phyloP scores from a whole-genome alignment of 2,113 vertebrate species.

The Brachyhypopomus occidentalis region DNA sequence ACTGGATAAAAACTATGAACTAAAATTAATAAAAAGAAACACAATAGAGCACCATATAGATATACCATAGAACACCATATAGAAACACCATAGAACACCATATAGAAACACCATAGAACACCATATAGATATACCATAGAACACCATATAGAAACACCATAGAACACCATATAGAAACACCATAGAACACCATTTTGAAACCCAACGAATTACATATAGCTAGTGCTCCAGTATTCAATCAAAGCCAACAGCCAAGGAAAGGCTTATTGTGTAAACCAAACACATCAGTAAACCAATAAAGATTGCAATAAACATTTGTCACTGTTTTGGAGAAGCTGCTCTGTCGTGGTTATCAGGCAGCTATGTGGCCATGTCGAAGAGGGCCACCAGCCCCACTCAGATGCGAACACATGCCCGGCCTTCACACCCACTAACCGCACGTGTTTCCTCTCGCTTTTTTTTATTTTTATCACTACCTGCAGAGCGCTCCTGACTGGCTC shows the following conservation, averaged over 20 bases:
- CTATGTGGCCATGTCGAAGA: background rate
- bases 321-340: background rate
- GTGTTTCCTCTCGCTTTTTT: conserved; percentile 1
- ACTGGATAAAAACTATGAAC: background rate
- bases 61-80: no score
- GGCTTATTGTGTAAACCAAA: background rate
- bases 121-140: no score
- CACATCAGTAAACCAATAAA: background rate
- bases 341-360: background rate
- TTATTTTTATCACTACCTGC: conserved; percentile 5
- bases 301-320: background rate
- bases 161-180: no score
- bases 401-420: background rate
- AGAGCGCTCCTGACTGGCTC: conserved; percentile 13
- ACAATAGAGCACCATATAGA: no score
- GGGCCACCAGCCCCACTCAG: background rate
- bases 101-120: no score
- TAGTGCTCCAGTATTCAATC: background rate
- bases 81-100: no score
- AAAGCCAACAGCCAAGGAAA: background rate
- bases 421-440: background rate
- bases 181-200: no score
- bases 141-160: no score
- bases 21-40: no score
- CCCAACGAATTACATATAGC: background rate